Base-by-base conservation (phyloP, 1,140 invertebrate genomes). In the Cardiocondyla obscurior region DNA sequence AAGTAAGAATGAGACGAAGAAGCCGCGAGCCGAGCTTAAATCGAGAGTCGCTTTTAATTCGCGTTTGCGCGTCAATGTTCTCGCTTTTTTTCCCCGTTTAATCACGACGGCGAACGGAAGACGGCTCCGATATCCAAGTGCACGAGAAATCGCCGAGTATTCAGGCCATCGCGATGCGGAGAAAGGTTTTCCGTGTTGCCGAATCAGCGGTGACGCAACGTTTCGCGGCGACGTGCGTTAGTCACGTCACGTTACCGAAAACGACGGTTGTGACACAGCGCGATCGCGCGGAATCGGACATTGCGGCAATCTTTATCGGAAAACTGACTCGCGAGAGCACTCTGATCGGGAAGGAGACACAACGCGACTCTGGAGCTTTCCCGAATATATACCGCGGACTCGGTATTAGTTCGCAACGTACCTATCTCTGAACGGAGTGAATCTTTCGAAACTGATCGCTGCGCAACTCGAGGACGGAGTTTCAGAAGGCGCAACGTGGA, bases 111-210 rank as follows among this genome's bases (percentile, higher is more conserved):
- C 6, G 30, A 25, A 42, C 39, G 70, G 64, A 87, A 87, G 74
- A 28, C 36, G 65, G 16, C 25, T 16, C 51, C 72, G 30, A 87
- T 65, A 81, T 70, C n/a, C 16, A 49, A 53, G 60, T 49, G 36
- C 19, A 33, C 44, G 42, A 67, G 46, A 53, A 83, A 76, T 10
- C 28, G 42, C 46, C 70, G 12, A 51, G 33, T 83, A 91, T 90
- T 87, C 67, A 88, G 89, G 90, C 81, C 88, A 87, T 33, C 73
- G 33, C 22, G 55, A n/a, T 62, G 57, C 44, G 51, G 83, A 88
- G 88, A 88, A 89, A 86, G 88, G 73, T 91, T 92, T 92, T 92
- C 89, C 91, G 81, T 82, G 86, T 90, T 90, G 90, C 90, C 86
- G 88, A 91, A 90, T 88, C 87, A 73, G 72, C 73, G 30, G 58